Evolutionary conservation across 2,888 invertebrate species (phyloP).

Genomic region (Lasioglossum oenotherae): DNA sequence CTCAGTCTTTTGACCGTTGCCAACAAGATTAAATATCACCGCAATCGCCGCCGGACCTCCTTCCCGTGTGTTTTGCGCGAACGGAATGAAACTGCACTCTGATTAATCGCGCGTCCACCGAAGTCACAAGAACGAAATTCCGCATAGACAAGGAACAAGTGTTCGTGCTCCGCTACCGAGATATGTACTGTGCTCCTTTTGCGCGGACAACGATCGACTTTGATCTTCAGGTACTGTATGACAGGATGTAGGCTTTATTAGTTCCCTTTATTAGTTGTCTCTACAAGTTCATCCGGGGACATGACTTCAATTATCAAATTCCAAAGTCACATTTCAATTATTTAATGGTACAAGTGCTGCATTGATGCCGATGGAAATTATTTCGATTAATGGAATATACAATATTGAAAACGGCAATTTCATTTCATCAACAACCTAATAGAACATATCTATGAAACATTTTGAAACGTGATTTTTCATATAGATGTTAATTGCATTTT

Average conservation of each 20-base stretch:
- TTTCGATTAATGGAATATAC: no score
- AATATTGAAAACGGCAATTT: no score
- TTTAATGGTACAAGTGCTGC: no score
- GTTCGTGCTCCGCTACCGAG: slow-evolving; percentile 36
- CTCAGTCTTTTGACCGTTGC: slow-evolving; percentile 20
- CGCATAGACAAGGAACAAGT: slow-evolving; percentile 59
- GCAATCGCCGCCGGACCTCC: background rate
- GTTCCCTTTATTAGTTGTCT: background rate
- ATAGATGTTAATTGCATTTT: background rate
- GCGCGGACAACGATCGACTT: slow-evolving; percentile 36
- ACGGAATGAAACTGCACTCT: slow-evolving; percentile 33
- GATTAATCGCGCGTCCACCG: slow-evolving; percentile 47
- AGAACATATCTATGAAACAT: no score
- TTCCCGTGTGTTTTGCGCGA: slow-evolving; percentile 15
- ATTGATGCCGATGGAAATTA: no score
- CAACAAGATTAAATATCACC: slow-evolving; percentile 41
- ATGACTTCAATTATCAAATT: background rate
- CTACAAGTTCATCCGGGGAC: background rate
- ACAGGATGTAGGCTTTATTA: slow-evolving; percentile 24
- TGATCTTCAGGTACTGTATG: slow-evolving; percentile 30
- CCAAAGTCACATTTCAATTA: background rate
- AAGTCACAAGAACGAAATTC: slow-evolving; percentile 43
- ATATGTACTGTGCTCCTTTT: slow-evolving; percentile 30
- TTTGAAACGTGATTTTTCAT: background rate
- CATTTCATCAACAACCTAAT: no score